Percentiles rank a stretch among this genome's conserved stretches.
phyloP scores from a whole-genome alignment of 64 coral and sea anemone genomes.

The Stichodactyla helianthus region DNA sequence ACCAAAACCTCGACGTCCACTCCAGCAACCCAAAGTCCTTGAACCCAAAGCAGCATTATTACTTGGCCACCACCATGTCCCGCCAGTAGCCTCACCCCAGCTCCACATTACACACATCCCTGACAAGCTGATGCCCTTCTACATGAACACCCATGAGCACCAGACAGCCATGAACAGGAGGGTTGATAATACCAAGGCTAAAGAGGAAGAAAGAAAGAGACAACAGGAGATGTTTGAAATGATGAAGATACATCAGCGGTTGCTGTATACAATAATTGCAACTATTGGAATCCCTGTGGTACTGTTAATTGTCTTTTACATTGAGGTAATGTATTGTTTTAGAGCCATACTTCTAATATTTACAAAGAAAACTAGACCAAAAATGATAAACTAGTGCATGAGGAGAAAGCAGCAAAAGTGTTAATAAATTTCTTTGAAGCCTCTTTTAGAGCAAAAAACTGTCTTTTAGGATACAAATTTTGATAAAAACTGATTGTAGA shows the following conservation, averaged over 20 bases:
- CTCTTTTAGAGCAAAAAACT: too few species aligned
- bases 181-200: conserved; percentile 66
- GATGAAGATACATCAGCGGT: conserved; percentile 91
- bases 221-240: conserved; percentile 97
- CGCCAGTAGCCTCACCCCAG: conserved; percentile 63
- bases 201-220: conserved; percentile 55
- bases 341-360: too few species aligned
- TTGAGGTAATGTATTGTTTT: conserved; percentile 52
- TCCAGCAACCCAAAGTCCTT: conserved; percentile 83
- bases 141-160: conserved; percentile 67
- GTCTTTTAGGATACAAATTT: too few species aligned
- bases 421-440: too few species aligned
- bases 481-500: too few species aligned
- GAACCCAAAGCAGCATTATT: conserved; percentile 83
- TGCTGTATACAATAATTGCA: conserved; percentile 93
- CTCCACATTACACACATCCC: conserved; percentile 83
- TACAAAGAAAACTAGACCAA: too few species aligned
- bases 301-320: conserved; percentile 80
- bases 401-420: too few species aligned
- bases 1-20: conserved; percentile 58
- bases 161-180: conserved; percentile 30
- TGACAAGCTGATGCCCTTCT: conserved; percentile 78
- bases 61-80: conserved; percentile 79
- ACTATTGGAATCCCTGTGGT: conserved; percentile 99
- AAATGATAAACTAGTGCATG: too few species aligned